A percentile compares a stretch with the other conserved stretches of the same genome.
Conservation (phyloP, 2,113 vertebrate species). For the Carlito syrichta region DNA sequence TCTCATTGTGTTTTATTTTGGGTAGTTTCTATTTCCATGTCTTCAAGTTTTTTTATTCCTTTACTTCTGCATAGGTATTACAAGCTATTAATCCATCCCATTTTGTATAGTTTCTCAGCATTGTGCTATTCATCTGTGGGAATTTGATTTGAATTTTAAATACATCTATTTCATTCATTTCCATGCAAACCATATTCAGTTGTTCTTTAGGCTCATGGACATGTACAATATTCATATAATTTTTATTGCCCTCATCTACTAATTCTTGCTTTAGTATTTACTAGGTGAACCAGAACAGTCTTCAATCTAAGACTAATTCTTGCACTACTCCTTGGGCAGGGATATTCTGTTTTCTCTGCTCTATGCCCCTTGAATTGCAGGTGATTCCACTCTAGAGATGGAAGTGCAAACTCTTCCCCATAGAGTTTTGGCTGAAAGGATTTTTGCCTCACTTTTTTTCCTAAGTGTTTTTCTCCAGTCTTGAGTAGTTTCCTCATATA, state of each 20-base stretch:
- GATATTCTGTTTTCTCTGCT: background rate
- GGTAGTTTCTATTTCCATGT: background rate
- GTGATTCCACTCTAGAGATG: background rate
- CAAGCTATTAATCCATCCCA: background rate
- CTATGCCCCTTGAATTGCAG: background rate
- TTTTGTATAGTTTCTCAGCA: background rate
- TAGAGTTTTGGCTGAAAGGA: background rate
- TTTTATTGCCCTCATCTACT: background rate
- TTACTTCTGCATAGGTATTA: background rate
- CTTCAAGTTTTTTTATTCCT: background rate
- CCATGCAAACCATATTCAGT: background rate
- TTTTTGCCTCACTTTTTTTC: background rate
- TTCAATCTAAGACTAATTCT: background rate
- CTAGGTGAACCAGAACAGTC: background rate
- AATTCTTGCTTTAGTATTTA: background rate
- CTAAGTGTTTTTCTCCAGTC: background rate
- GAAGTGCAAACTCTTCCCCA: background rate
- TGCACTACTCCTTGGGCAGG: background rate
- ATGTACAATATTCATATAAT: too few species aligned
- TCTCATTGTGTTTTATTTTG: background rate
- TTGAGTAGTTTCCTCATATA: background rate
- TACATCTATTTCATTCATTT: background rate
- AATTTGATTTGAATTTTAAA: background rate
- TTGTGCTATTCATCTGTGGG: background rate
- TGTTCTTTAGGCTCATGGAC: background rate